Evolutionary conservation across 2,113 vertebrate genomes (phyloP), one percentile per base, ranked within the genome.

Genomic region (Xenus cinereus): DNA sequence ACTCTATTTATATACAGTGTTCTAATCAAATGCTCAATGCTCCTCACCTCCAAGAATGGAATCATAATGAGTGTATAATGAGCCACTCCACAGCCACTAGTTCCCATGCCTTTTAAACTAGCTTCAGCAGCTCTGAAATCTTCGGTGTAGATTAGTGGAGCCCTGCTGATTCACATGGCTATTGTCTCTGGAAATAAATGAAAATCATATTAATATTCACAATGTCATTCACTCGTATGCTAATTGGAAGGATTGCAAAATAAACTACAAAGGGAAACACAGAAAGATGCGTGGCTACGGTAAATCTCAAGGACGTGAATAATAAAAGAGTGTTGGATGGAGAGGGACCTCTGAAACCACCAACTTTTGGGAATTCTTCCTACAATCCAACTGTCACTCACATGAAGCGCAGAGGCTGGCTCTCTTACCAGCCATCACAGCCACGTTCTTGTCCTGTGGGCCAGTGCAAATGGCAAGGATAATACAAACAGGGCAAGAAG

Each of bases 171-270:
- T 81, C 90, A 78, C 56, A 28, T 45, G 33, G 83, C 92, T 90
- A 72, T 83, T 90, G 93, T 94, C 88, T 78, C 68, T 86, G 54
- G 69, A 78, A 96, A 89, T 26, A 96, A 91, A 95, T 79, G 63
- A 90, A 94, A 94, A 90, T 94, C 48, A 56, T 68, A 84, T 84
- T 92, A 88, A 94, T 94, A 96, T 83, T 96, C 95, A 83, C 74
- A 59, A 14, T 59, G 79, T 84, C 78, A 74, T 92, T 80, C 60
- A 27, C 68, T 91, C 7, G 2, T 57, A 86, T 71, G 75, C 37
- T 94, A 74, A 94, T 93, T 78, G 56, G 50, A 48, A 90, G n/a
- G 28, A 12, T 9, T 75, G 37, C 32, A 53, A 94, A 69, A 84
- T 37, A 64, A 60, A 37, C 75, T 67, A 88, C 78, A 84, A 75